Conservation (phyloP, 2,888 invertebrate genomes). For the Strigamia transsilvanica region DNA sequence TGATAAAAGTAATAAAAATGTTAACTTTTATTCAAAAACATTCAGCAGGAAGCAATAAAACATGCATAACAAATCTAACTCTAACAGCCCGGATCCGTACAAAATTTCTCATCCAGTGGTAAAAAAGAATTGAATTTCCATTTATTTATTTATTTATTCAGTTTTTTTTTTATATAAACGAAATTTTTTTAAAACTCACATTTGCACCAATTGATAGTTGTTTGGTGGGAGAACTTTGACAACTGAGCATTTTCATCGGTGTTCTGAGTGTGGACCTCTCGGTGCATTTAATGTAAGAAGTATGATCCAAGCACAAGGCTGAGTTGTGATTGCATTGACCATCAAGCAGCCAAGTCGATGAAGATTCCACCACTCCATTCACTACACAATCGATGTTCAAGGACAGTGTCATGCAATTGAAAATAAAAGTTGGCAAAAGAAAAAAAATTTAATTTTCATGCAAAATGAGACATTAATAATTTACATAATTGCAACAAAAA, state of each 20-base stretch:
- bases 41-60: background rate
- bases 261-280: background rate
- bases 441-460: background rate
- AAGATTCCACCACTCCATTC: conserved; percentile 38
- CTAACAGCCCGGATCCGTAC: background rate
- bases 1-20: background rate
- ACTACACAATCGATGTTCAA: conserved; percentile 24
- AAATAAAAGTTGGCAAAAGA: background rate
- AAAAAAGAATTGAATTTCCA: too few species aligned
- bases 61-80: background rate
- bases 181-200: background rate
- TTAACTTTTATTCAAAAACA: background rate
- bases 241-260: conserved; percentile 17
- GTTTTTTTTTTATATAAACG: background rate
- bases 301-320: background rate
- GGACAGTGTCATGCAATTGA: conserved; percentile 26
- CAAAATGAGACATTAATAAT: background rate
- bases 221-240: background rate
- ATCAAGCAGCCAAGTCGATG: conserved; percentile 12
- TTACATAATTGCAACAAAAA: background rate
- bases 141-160: background rate
- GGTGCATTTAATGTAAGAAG: background rate
- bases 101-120: background rate
- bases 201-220: background rate
- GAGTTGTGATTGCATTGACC: conserved; percentile 1